A percentile compares a stretch with the other conserved stretches of the same genome.
Evolutionary conservation across 2,797 vertebrate species (phyloP).

Genomic region (Scleropages formosus): DNA sequence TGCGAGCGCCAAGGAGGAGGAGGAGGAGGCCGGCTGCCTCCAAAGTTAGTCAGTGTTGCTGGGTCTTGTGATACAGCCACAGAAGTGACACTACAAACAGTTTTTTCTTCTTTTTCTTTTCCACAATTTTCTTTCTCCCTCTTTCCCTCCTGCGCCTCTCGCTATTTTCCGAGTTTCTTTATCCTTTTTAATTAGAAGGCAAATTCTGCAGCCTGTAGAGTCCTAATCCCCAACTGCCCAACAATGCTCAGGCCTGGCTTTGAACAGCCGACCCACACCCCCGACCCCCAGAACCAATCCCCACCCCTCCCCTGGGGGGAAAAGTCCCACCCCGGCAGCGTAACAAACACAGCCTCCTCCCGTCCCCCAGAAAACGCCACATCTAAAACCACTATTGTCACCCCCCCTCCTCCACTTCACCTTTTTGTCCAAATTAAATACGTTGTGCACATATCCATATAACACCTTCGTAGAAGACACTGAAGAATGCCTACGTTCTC

Average conservation of each 20-base stretch:
- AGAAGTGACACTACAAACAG: conserved; percentile 92
- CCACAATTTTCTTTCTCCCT: conserved; percentile 43
- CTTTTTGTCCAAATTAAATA: conserved; percentile 40
- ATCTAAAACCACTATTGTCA: neutral
- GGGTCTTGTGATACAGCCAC: conserved; percentile 85
- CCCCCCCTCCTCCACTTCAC: neutral
- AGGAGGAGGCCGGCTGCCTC: conserved; percentile 45
- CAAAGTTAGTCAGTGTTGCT: conserved; percentile 67
- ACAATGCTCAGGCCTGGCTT: conserved; percentile 99
- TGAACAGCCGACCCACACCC: conserved; percentile 87
- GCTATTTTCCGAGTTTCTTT: conserved; percentile 84
- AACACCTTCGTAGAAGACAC: too few relatives aligned
- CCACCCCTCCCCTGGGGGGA: conserved; percentile 52
- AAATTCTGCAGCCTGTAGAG: conserved; percentile 99
- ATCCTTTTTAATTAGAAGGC: conserved; percentile 99
- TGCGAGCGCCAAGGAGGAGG: conserved; percentile 32
- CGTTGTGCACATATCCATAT: neutral
- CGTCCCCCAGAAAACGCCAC: conserved; percentile 49
- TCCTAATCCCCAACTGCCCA: conserved; percentile 98
- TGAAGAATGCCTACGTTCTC: too few relatives aligned
- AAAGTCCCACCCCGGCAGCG: conserved; percentile 37
- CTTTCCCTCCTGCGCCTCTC: conserved; percentile 73
- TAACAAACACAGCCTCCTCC: conserved; percentile 45
- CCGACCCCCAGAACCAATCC: conserved; percentile 48
- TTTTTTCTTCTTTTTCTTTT: conserved; percentile 83